Base-by-base conservation (phyloP, 2,888 invertebrate species). In the Dicyrtomina minuta region DNA sequence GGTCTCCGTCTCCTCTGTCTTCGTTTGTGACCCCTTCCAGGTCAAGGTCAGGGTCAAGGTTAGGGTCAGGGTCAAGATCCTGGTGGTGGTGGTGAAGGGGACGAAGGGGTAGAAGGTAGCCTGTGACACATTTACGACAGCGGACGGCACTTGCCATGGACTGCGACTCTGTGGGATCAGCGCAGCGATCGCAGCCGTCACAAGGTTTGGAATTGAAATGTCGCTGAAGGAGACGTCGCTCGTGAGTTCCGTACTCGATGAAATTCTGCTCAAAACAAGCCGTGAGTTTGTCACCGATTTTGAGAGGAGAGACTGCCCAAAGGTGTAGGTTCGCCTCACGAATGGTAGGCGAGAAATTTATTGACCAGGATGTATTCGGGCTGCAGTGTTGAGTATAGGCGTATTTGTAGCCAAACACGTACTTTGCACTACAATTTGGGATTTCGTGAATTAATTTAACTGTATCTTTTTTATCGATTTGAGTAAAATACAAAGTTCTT, bases 121-220 rank as follows among this genome's bases (percentile, higher is more conserved):
- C 62, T 1, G 20, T 17, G 17, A 15, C 5, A n/a, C 62, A 62
- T 15, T 46, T 46, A 10, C 15, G 10, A 26, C 62, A 62, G 15
- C 20, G 20, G 2, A 62, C 17, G 6, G 62, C 62, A 8, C 46
- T 46, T 2, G 49, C 62, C 15, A 41, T 41, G 1, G 62, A 62
- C 12, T 62, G 24, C 17, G 49, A 27, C 26, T 62, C 62, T 10
- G 4, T 62, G 2, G 62, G 62, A 27, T 62, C 46, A 15, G 20
- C 15, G n/a, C 62, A 62, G 1, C 62, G 46, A n/a, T 20, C 20
- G 43, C 62, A 62, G n/a, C n/a, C n/a, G 17, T 62, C 62, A 44
- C 62, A 62, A 22, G 22, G 15, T 24, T 49, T 2, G 10, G 44
- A 17, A 49, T 15, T 22, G 43, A 22, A 12, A n/a, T 46, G 46